A percentile compares a stretch with the other conserved stretches of the same genome.
phyloP scores from a whole-genome alignment of 1,140 invertebrate genomes.

The Homalodisca vitripennis region DNA sequence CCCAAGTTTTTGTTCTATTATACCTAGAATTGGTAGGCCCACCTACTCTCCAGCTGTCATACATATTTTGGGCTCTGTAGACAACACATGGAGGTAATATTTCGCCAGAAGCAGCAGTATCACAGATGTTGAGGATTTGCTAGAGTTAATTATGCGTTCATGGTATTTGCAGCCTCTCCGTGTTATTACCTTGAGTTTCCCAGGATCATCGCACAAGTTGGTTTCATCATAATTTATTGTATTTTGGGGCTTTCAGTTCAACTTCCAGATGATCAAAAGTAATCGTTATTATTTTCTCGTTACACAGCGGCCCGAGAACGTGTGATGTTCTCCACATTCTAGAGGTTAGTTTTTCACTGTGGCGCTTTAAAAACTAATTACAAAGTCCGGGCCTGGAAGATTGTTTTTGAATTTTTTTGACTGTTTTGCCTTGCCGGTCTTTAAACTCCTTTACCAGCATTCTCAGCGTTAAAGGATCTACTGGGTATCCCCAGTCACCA shows the following conservation, averaged over 20 bases:
- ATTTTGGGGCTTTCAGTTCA: slow-evolving; percentile 41
- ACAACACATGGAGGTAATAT: slow-evolving; percentile 46
- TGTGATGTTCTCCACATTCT: slow-evolving; percentile 46
- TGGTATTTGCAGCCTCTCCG: slow-evolving; percentile 34
- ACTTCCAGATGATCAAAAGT: slow-evolving; percentile 19
- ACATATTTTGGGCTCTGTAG: slow-evolving; percentile 46
- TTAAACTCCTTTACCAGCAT: slow-evolving; percentile 12
- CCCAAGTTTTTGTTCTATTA: slow-evolving; percentile 36
- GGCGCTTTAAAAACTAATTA: slow-evolving; percentile 40
- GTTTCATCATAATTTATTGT: slow-evolving; percentile 51
- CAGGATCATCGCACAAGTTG: no score
- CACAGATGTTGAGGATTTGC: slow-evolving; percentile 33
- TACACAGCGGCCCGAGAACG: slow-evolving; percentile 39
- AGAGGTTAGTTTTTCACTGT: no score
- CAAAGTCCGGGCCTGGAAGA: neutral
- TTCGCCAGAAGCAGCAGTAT: slow-evolving; percentile 35
- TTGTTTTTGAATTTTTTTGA: slow-evolving; percentile 3
- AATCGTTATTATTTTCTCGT: neutral
- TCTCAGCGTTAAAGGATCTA: slow-evolving; percentile 4
- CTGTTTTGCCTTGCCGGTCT: slow-evolving; percentile 5
- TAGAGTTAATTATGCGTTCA: slow-evolving; percentile 33
- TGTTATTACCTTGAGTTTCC: slow-evolving; percentile 38
- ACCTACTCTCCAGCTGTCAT: slow-evolving; percentile 38
- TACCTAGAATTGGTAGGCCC: slow-evolving; percentile 37
- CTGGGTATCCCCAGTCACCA: no score